Percentiles rank a stretch among this genome's conserved stretches.
phyloP scores from a whole-genome alignment of 1,140 invertebrate species.

The Caenorhabditis brenneri region DNA sequence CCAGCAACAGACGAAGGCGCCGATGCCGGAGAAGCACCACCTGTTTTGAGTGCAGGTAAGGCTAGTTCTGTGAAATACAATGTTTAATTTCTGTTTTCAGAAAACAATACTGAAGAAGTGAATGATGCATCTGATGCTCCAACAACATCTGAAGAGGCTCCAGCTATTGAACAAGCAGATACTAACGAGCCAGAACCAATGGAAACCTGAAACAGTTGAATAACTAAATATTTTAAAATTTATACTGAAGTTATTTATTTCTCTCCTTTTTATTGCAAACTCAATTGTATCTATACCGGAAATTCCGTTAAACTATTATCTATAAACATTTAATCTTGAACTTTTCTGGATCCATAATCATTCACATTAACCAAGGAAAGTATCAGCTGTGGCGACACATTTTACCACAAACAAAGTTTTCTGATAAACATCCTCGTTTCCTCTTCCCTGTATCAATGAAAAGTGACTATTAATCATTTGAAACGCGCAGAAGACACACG shows the following conservation, averaged over 20 bases:
- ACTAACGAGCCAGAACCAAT: background rate
- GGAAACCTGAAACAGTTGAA: background rate
- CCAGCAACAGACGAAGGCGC: background rate
- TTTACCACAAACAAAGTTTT: background rate
- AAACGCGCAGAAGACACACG: background rate
- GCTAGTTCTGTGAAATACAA: background rate
- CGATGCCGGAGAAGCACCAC: background rate
- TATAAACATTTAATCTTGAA: conserved; percentile 28
- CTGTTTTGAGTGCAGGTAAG: conserved; percentile 15
- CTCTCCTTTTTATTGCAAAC: background rate
- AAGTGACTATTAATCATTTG: background rate
- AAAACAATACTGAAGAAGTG: background rate
- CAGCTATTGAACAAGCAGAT: background rate
- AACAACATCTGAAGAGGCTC: background rate
- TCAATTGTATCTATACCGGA: background rate
- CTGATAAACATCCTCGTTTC: background rate
- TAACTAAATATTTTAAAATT: background rate
- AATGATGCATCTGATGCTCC: background rate
- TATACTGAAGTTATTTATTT: background rate
- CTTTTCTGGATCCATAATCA: background rate
- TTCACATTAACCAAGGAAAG: background rate
- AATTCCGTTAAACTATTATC: background rate
- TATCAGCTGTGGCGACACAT: background rate
- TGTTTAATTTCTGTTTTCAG: background rate
- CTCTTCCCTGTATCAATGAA: background rate